A percentile compares a stretch with the other conserved stretches of the same genome.
These are phyloP conservation scores for Spea hammondii DNA, from an alignment of 2,797 vertebrate genomes.

Conservation along the genomic window DNA sequence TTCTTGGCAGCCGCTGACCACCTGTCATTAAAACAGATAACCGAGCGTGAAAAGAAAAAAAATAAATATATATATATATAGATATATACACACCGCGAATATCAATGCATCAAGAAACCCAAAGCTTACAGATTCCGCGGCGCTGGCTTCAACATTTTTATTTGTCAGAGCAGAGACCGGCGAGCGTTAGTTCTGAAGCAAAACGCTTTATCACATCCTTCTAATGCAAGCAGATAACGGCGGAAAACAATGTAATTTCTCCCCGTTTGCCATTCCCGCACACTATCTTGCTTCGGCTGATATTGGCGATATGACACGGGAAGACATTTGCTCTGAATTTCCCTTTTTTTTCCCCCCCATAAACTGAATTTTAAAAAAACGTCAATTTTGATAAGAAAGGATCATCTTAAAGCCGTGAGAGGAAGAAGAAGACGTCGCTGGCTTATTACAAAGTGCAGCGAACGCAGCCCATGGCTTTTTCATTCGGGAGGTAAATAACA, in stretches of 20 bases:
- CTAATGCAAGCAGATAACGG: constrained; percentile 67
- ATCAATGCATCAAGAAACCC: constrained; percentile 65
- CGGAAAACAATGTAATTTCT: constrained; percentile 65
- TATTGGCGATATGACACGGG: constrained; percentile 54
- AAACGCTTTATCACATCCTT: constrained; percentile 64
- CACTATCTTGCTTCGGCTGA: constrained; percentile 60
- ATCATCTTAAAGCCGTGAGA: neutral
- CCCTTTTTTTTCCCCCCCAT: neutral
- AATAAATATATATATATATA: constrained; percentile 54
- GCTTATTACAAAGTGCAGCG: neutral
- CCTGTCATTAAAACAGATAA: constrained; percentile 82
- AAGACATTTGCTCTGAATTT: neutral
- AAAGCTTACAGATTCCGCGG: constrained; percentile 62
- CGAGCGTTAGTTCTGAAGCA: constrained; percentile 61
- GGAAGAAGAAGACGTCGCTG: neutral
- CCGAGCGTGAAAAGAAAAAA: constrained; percentile 68
- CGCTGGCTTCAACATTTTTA: constrained; percentile 66
- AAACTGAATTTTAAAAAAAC: constrained; percentile 5
- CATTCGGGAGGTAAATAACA: constrained; percentile 33
- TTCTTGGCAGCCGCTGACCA: constrained; percentile 77
- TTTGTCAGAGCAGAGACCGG: constrained; percentile 65
- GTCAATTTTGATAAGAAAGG: constrained; percentile 13
- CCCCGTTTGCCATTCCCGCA: constrained; percentile 61
- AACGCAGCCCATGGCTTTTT: constrained; percentile 14
- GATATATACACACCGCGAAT: constrained; percentile 46